Evolutionary conservation across 2,888 invertebrate species (phyloP).

Genomic region (Sphaerophoria rueppellii): DNA sequence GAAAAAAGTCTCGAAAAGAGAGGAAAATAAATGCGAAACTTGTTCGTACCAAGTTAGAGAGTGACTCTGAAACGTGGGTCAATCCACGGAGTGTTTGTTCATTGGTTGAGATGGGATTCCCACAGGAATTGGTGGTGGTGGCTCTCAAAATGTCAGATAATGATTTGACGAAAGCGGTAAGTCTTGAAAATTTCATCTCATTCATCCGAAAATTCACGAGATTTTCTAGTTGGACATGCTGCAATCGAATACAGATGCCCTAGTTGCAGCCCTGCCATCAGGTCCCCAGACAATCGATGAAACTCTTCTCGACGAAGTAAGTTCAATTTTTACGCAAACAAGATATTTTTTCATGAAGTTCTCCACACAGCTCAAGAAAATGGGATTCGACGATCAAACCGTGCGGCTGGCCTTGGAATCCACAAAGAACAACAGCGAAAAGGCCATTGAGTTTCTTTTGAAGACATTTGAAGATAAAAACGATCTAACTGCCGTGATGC

Average conservation of each 20-base stretch:
- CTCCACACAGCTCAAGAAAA: slow-evolving; percentile 82
- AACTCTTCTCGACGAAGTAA: slow-evolving; percentile 75
- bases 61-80: slow-evolving; percentile 77
- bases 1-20: slow-evolving; percentile 83
- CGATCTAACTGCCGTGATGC: slow-evolving; percentile 77
- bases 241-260: slow-evolving; percentile 76
- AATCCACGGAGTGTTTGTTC: slow-evolving; percentile 82
- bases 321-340: not conserved
- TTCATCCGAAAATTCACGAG: slow-evolving; percentile 75
- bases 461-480: slow-evolving; percentile 78
- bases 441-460: slow-evolving; percentile 85
- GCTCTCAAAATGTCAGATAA: slow-evolving; percentile 88
- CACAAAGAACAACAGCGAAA: slow-evolving; percentile 83
- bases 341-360: not conserved
- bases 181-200: slow-evolving; percentile 76
- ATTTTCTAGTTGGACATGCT: slow-evolving; percentile 77
- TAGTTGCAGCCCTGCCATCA: slow-evolving; percentile 75
- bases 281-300: slow-evolving; percentile 68
- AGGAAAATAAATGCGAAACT: slow-evolving; percentile 79
- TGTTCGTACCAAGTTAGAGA: slow-evolving; percentile 53
- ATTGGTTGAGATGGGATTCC: slow-evolving; percentile 88
- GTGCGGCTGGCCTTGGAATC: slow-evolving; percentile 84
- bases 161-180: slow-evolving; percentile 86
- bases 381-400: slow-evolving; percentile 85
- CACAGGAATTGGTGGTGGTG: slow-evolving; percentile 83